Percentiles rank a stretch among this genome's conserved stretches.
phyloP scores from a whole-genome alignment of 2,797 vertebrate species.

The Pelodytes ibericus region DNA sequence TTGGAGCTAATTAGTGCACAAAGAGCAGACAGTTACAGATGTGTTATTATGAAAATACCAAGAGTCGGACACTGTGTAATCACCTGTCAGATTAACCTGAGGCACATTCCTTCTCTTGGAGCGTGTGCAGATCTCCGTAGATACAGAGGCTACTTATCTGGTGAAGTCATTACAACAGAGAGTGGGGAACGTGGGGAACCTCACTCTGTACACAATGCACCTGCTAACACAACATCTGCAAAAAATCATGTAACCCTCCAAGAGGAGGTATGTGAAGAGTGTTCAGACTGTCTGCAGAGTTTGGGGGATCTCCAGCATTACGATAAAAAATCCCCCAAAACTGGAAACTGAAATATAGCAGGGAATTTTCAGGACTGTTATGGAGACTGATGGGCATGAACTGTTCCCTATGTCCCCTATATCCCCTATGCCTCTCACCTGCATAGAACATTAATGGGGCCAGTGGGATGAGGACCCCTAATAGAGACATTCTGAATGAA shows the following conservation, averaged over 20 bases:
- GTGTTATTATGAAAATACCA: constrained; percentile 37
- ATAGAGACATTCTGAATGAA: too few relatives aligned
- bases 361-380: too few relatives aligned
- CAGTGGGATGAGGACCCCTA: too few relatives aligned
- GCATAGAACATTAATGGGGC: too few relatives aligned
- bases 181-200: constrained; percentile 3
- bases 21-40: constrained; percentile 27
- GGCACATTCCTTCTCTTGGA: constrained; percentile 38
- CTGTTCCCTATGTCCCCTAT: too few relatives aligned
- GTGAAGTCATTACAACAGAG: background rate
- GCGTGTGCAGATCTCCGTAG: constrained; percentile 16
- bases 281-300: too few relatives aligned
- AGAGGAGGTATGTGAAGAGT: too few relatives aligned
- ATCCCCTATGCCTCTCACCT: too few relatives aligned
- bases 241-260: constrained; percentile 1
- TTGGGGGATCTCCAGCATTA: too few relatives aligned
- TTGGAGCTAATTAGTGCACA: constrained; percentile 43
- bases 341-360: too few relatives aligned
- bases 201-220: background rate
- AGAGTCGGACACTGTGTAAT: constrained; percentile 19
- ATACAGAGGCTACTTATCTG: background rate
- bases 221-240: background rate
- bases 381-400: too few relatives aligned
- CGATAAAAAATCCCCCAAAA: too few relatives aligned
- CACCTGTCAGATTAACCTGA: constrained; percentile 45